A percentile compares a stretch with the other conserved stretches of the same genome.
phyloP scores from a whole-genome alignment of 2,797 vertebrate genomes.

The Xiphorhynchus erythropygius region DNA sequence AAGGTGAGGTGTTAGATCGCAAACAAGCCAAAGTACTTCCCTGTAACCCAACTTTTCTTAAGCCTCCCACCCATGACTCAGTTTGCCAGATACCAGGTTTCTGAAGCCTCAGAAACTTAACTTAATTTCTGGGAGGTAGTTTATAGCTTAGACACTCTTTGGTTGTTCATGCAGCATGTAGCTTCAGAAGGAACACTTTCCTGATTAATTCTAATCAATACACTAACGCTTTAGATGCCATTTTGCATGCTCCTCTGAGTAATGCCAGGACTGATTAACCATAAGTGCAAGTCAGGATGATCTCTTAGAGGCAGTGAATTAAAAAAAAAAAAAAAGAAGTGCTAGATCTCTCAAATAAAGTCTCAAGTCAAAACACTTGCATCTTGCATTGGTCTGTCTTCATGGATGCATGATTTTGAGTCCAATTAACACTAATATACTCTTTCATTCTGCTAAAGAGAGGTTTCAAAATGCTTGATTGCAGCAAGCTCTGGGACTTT shows the following conservation, averaged over 20 bases:
- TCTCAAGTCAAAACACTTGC: not conserved
- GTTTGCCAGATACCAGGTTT: not conserved
- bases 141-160: not conserved
- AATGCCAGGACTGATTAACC: not conserved
- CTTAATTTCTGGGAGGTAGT: not conserved
- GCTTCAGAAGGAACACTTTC: not conserved
- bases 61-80: not conserved
- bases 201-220: slow-evolving; percentile 20
- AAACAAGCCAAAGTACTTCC: not conserved
- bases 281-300: not conserved
- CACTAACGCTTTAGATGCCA: not conserved
- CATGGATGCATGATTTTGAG: not conserved
- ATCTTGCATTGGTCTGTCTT: not conserved
- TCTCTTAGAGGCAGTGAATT: not conserved
- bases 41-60: not conserved
- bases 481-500: not conserved
- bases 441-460: not conserved
- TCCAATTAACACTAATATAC: not conserved
- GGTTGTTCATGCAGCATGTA: not conserved
- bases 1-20: not conserved
- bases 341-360: not conserved
- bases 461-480: not conserved
- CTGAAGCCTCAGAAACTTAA: no score
- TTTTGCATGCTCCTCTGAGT: slow-evolving; percentile 1
- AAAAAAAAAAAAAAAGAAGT: not conserved